Evolutionary conservation across 2,888 invertebrate species (phyloP).

Genomic region (Protophormia terraenovae): DNA sequence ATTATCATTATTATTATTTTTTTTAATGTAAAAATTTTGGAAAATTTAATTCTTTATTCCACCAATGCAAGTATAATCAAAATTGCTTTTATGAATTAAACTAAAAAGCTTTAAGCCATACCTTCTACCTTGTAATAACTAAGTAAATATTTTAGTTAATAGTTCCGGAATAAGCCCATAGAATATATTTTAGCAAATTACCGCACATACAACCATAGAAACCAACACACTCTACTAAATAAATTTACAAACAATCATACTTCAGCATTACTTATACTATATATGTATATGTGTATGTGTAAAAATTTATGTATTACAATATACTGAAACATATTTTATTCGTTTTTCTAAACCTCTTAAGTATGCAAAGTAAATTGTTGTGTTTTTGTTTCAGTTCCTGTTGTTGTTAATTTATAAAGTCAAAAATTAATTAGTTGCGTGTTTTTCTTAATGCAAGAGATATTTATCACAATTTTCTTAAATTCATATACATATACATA

Average conservation of each 20-base stretch:
- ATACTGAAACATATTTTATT: not conserved
- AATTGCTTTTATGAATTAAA: not conserved
- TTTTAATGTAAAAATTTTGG: no score
- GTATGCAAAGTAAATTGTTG: conserved; percentile 21
- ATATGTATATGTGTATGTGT: not conserved
- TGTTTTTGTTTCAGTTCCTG: not conserved
- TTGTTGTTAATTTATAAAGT: conserved; percentile 16
- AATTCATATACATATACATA: no score
- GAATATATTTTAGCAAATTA: not conserved
- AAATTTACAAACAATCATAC: not conserved
- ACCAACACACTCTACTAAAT: not conserved
- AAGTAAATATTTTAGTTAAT: conserved; percentile 4
- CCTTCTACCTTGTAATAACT: not conserved
- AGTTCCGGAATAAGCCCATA: not conserved
- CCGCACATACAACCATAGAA: not conserved
- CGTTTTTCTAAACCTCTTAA: conserved; percentile 2
- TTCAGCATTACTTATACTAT: not conserved
- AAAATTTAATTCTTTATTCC: no score
- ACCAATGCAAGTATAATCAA: not conserved
- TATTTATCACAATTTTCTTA: conserved; percentile 32
- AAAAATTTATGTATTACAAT: not conserved
- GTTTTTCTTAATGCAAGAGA: conserved; percentile 19
- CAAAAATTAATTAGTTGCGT: conserved; percentile 42
- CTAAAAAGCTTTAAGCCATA: no score
- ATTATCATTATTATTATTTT: no score